Percentiles rank a stretch among this genome's conserved stretches.
Evolutionary conservation across 1,140 invertebrate species (phyloP).

Genomic region (Acromyrmex echinatior): DNA sequence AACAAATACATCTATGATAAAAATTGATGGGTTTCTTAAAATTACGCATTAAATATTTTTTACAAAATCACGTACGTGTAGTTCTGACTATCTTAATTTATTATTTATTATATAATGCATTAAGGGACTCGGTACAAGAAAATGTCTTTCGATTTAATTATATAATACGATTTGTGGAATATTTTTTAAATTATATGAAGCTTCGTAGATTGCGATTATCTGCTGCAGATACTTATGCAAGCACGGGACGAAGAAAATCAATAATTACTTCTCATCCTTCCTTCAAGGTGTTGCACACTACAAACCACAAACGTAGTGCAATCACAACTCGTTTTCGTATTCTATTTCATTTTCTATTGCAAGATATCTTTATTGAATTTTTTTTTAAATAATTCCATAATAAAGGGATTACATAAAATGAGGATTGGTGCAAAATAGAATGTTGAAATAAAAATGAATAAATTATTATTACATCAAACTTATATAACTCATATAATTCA

Average conservation of each 20-base stretch:
- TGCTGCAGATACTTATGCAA: conserved; percentile 70
- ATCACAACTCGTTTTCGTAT: not conserved
- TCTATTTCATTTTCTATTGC: too few relatives aligned
- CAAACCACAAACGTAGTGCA: not conserved
- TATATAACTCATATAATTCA: not conserved
- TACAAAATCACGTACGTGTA: not conserved
- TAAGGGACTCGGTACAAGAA: not conserved
- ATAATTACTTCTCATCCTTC: conserved; percentile 70
- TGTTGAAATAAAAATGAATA: conserved; percentile 5
- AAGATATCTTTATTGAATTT: conserved; percentile 3
- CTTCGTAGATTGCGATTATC: conserved; percentile 28
- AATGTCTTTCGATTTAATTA: not conserved
- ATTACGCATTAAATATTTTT: conserved; percentile 2
- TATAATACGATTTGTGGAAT: not conserved
- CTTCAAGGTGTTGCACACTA: conserved; percentile 25
- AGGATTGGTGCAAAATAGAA: not conserved
- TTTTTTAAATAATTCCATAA: not conserved
- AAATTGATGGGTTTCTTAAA: conserved; percentile 9
- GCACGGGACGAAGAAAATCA: conserved; percentile 71
- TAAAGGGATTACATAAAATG: not conserved
- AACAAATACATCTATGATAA: not conserved
- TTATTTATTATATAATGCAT: not conserved
- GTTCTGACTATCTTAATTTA: not conserved
- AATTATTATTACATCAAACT: not conserved
- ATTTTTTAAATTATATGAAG: not conserved